phyloP scores from a whole-genome alignment of 2,113 vertebrate species.

The Danio rerio region DNA sequence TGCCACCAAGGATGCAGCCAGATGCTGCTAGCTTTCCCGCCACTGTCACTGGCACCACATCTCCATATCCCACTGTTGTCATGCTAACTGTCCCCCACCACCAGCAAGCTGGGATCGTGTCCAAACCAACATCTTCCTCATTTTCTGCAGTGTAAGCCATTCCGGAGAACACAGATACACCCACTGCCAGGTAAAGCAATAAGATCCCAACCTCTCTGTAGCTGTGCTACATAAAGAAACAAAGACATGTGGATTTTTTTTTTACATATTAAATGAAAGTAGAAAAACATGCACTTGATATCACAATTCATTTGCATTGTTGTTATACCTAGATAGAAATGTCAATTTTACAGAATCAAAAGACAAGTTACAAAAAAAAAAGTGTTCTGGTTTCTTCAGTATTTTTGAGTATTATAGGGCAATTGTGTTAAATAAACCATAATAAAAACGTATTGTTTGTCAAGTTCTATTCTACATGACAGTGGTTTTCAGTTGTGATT shows the following conservation, averaged over 20 bases:
- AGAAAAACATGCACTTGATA: not conserved
- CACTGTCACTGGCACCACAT: slow-evolving; percentile 92
- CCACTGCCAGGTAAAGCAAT: slow-evolving; percentile 92
- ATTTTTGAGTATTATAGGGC: no score
- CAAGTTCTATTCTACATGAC: not conserved
- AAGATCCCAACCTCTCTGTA: slow-evolving; percentile 96
- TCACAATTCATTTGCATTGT: not conserved
- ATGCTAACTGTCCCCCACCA: slow-evolving; percentile 99
- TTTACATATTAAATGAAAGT: not conserved
- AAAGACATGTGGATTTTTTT: not conserved
- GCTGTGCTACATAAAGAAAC: slow-evolving; percentile 87
- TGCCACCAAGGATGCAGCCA: slow-evolving; percentile 94
- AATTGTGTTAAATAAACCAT: not conserved
- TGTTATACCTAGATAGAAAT: not conserved
- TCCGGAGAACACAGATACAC: slow-evolving; percentile 92
- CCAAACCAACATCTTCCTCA: slow-evolving; percentile 89
- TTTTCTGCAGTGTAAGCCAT: slow-evolving; percentile 95
- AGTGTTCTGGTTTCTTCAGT: no score
- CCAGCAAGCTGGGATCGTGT: slow-evolving; percentile 98
- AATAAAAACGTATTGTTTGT: not conserved
- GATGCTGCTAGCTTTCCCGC: slow-evolving; percentile 92
- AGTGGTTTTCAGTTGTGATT: slow-evolving; percentile 6
- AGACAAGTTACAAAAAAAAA: not conserved
- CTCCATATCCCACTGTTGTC: slow-evolving; percentile 96
- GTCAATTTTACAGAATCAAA: not conserved